Evolutionary conservation across 2,113 vertebrate genomes (phyloP).

Genomic region (Tetrao urogallus): DNA sequence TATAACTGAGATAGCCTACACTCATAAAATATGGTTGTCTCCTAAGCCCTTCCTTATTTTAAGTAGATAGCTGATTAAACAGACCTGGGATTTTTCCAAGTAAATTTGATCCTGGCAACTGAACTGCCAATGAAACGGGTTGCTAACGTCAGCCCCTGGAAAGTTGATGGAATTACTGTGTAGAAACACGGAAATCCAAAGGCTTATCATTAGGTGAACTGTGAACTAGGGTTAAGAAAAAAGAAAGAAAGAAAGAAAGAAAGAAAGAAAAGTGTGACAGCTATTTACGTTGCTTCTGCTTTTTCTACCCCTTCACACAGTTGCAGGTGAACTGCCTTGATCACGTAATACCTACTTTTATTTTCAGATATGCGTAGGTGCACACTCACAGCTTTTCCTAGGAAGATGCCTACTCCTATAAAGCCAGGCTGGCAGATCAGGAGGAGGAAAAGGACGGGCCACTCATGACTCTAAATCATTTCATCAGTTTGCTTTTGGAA

Average conservation of each 20-base stretch:
- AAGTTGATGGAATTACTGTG: neutral
- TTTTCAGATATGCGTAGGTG: neutral
- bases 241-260: neutral
- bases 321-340: neutral
- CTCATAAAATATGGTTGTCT: neutral
- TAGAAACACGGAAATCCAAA: constrained; percentile 9
- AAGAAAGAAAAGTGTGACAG: neutral
- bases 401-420: neutral
- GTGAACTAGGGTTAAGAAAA: neutral
- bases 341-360: neutral
- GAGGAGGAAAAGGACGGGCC: neutral
- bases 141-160: neutral
- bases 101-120: constrained; percentile 44
- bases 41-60: constrained; percentile 12
- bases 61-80: constrained; percentile 19
- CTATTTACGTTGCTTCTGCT: neutral
- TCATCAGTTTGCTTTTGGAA: neutral
- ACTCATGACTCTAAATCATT: neutral
- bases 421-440: neutral
- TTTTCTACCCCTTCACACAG: neutral
- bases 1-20: neutral
- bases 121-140: constrained; percentile 15
- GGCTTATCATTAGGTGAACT: neutral
- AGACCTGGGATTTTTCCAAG: constrained; percentile 20
- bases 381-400: neutral